A percentile compares a stretch with the other conserved stretches of the same genome.
These are phyloP conservation scores for Strix uralensis DNA, from an alignment of 2,113 vertebrate genomes.

Conservation along the genomic window DNA sequence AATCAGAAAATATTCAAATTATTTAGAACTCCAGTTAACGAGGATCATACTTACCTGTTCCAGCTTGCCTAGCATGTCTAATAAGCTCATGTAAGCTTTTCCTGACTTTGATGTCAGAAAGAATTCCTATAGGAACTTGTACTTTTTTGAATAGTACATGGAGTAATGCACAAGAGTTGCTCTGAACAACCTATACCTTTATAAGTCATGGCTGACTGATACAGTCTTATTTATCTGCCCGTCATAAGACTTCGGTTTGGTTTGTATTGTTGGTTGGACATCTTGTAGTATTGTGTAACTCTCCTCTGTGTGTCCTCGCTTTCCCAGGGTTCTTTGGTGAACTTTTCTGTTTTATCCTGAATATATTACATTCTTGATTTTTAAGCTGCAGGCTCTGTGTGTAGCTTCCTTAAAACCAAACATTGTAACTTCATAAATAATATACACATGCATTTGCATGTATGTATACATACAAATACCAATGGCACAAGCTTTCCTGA, in stretches of 20 bases:
- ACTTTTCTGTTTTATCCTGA: neutral
- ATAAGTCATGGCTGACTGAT: neutral
- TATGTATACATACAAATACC: neutral
- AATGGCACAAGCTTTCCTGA: neutral
- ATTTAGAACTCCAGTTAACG: neutral
- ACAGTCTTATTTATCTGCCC: neutral
- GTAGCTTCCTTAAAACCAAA: neutral
- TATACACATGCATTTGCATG: neutral
- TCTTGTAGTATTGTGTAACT: rapidly evolving
- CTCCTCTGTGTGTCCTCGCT: neutral
- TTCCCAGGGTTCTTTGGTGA: neutral
- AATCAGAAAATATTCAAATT: neutral
- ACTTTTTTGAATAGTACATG: neutral
- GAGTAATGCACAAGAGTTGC: neutral
- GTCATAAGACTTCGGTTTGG: neutral
- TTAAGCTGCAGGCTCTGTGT: neutral
- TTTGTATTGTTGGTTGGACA: neutral
- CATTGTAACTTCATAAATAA: neutral
- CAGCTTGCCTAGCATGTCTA: neutral
- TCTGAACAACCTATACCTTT: neutral
- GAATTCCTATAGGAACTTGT: neutral
- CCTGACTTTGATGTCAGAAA: neutral
- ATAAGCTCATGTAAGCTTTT: neutral
- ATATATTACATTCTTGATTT: neutral
- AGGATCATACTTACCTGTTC: neutral